Base-by-base conservation (phyloP, 2,113 vertebrate species). In the Tetrax tetrax region DNA sequence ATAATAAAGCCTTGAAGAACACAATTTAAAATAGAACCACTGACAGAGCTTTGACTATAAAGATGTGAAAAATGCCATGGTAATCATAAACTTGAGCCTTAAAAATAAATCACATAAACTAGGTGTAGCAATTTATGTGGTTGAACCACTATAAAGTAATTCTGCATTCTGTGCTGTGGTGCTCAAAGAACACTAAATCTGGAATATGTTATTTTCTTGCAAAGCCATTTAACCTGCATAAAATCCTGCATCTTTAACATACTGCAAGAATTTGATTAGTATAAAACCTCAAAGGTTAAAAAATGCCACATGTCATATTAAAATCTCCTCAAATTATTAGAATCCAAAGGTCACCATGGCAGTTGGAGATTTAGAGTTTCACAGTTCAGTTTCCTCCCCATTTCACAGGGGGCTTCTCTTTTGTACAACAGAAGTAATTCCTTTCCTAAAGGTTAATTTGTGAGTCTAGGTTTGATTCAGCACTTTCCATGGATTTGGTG, bases 401-500 rank as follows among this genome's bases (percentile, higher is more conserved):
- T 88, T 96, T 97, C 60, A 50, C 35, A 84, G 77, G 63, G 50
- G 60, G 45, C 33, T 97, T 97, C 87, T 94, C 69, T 87, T 93
- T 66, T 43, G 7, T 69, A 25, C 45, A 50, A 61, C 60, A 68
- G 70, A 94, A 96, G 33, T 51, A 12, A 69, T 85, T 96, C 63
- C 43, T 95, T 95, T 86, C 87, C 59, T 87, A 94, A 96, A 96
- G 75, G 93, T 95, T 97, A 94, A 96, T 97, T 97, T 68, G 4
- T 21, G 64, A 57, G 22, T 54, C 53, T 65, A 63, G 24, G 9
- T 71, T 75, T 97, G 86, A 92, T 82, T 87, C 87, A 71, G 24
- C 1, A 2, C 50, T 95, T 85, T 86, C 43, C 7, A 16, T 64
- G 33, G 16, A 57, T 87, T 81, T 47, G n/a, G 38, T 93, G 61